Percentiles rank a stretch among this genome's conserved stretches.
These are phyloP conservation scores for Gonatopus flavifemur DNA, from an alignment of 1,140 invertebrate species.

Conservation along the genomic window DNA sequence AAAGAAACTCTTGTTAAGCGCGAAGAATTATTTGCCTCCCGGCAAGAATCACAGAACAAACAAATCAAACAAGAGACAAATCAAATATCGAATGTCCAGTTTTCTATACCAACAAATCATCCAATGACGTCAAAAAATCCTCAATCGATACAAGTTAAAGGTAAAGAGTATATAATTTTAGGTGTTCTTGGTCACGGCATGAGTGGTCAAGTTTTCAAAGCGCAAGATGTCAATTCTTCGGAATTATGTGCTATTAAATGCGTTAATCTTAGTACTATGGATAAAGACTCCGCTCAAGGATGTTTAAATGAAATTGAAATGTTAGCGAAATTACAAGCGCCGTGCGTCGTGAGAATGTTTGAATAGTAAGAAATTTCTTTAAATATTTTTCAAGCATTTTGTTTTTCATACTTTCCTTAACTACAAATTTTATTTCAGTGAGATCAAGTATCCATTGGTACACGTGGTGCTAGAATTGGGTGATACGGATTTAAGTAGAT, in stretches of 20 bases:
- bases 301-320: slow-evolving; percentile 91
- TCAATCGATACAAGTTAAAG: slow-evolving; percentile 39
- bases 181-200: slow-evolving; percentile 63
- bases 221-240: slow-evolving; percentile 47
- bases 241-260: slow-evolving; percentile 66
- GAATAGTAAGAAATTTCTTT: slow-evolving; percentile 74
- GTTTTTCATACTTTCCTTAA: slow-evolving; percentile 19
- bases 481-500: slow-evolving; percentile 81
- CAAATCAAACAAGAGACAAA: slow-evolving; percentile 2
- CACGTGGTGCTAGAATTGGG: slow-evolving; percentile 92
- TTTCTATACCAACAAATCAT: slow-evolving; percentile 20
- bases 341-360: slow-evolving; percentile 82
- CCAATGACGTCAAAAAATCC: slow-evolving; percentile 12
- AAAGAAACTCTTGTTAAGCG: too few species aligned
- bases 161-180: slow-evolving; percentile 44
- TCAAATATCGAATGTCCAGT: slow-evolving; percentile 19
- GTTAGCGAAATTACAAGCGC: slow-evolving; percentile 80
- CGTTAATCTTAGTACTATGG: slow-evolving; percentile 56
- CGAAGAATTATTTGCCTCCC: neutral
- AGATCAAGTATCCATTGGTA: slow-evolving; percentile 65
- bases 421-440: slow-evolving; percentile 53
- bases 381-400: neutral
- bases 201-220: slow-evolving; percentile 63
- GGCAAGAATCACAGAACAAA: neutral
- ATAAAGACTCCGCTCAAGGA: slow-evolving; percentile 70